phyloP scores from a whole-genome alignment of 53 echinoderm and acorn worm genomes.

The Antedon mediterranea region DNA sequence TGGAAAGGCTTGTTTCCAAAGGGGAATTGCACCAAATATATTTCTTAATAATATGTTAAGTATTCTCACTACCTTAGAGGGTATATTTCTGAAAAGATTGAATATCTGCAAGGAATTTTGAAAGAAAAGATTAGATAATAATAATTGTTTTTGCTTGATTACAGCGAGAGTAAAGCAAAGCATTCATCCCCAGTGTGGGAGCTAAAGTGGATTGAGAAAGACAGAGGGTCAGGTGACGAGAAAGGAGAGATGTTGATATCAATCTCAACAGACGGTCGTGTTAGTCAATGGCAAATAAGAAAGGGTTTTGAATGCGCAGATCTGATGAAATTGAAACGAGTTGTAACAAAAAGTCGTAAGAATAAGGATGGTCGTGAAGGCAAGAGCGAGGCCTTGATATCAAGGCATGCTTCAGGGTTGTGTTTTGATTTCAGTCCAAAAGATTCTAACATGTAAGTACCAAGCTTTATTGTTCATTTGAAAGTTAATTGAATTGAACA shows the following conservation, averaged over 20 bases:
- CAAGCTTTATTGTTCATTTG: too few relatives aligned
- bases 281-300: slow-evolving; percentile 95
- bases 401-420: slow-evolving; percentile 88
- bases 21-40: too few relatives aligned
- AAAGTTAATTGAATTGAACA: too few relatives aligned
- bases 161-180: slow-evolving; percentile 79
- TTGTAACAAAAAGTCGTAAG: slow-evolving; percentile 56
- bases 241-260: slow-evolving; percentile 78
- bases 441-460: slow-evolving; percentile 80
- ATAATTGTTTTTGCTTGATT: too few relatives aligned
- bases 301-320: slow-evolving; percentile 99
- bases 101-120: too few relatives aligned
- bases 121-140: too few relatives aligned
- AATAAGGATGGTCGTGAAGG: slow-evolving; percentile 32
- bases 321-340: slow-evolving; percentile 93
- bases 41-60: too few relatives aligned
- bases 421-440: slow-evolving; percentile 96
- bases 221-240: slow-evolving; percentile 72
- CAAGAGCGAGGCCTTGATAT: slow-evolving; percentile 90
- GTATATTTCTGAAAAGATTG: too few relatives aligned
- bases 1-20: too few relatives aligned
- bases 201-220: slow-evolving; percentile 95
- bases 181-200: slow-evolving; percentile 97
- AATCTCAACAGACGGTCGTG: slow-evolving; percentile 83
- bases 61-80: too few relatives aligned